Evolutionary conservation across 2,888 invertebrate species (phyloP).

Genomic region (Sepioteuthis lessoniana): DNA sequence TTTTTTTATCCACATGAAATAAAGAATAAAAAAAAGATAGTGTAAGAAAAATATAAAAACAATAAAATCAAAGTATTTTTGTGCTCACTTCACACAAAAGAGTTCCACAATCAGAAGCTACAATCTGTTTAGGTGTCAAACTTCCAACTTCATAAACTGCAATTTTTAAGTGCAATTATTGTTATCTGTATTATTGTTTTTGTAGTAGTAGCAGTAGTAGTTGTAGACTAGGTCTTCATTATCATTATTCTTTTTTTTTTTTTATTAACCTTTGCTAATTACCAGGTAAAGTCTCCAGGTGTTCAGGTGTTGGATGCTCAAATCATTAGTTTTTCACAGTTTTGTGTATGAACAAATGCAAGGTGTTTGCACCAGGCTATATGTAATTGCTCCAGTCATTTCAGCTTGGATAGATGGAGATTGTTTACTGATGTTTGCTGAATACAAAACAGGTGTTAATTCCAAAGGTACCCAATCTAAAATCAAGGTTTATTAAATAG

Average conservation of each 20-base stretch:
- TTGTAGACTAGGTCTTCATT: background rate
- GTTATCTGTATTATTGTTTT: background rate
- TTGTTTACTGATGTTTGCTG: background rate
- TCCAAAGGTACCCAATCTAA: background rate
- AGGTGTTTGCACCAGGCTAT: conserved; percentile 4
- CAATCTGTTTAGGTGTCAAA: background rate
- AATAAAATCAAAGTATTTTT: background rate
- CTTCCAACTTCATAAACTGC: background rate
- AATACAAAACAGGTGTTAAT: background rate
- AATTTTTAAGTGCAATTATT: background rate
- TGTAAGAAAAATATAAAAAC: background rate
- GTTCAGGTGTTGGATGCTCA: background rate
- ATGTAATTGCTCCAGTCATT: background rate
- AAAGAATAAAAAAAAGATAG: background rate
- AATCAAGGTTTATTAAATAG: background rate
- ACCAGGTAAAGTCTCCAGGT: conserved; percentile 15
- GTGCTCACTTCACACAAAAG: conserved; percentile 5
- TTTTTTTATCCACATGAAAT: background rate
- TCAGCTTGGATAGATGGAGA: background rate
- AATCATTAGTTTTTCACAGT: conserved; percentile 10
- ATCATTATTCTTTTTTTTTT: background rate
- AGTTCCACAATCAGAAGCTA: background rate
- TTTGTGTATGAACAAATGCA: background rate
- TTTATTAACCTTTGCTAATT: conserved; percentile 23
- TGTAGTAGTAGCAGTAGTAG: background rate